Base-by-base conservation (phyloP, 2,888 invertebrate species). In the Sphaerophoria rueppellii region DNA sequence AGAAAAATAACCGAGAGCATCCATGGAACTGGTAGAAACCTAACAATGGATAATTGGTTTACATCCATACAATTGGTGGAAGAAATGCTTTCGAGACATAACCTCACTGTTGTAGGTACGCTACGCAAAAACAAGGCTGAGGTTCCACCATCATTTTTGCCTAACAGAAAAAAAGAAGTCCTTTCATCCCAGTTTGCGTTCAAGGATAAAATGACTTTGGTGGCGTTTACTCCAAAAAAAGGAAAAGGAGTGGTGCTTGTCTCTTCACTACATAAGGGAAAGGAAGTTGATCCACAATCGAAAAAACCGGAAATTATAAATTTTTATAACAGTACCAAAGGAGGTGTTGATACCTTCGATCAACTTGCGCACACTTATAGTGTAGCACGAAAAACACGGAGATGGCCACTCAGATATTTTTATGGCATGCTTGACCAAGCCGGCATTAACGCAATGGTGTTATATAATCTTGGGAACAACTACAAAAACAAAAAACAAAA, bases 201-300 rank as follows among this genome's bases (percentile, higher is more conserved):
- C 40, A 40, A 40, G 40, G 40, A 40, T 4, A 40, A 40, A 40
- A 40, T 40, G 40, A 37, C 50, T 7, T 16, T 52, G 16, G 50
- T 52, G 5, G 1, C 40, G 0, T 75, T 67, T 55, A 54, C 55
- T 24, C 61, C 7, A 34, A 76, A 82, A 55, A 81, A 77, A 63
- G 73, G 63, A 46, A 75, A 75, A 75, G 63, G 55, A 55, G 81
- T 75, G 6, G 46, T 81, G 48, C 57, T 72, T 43, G 40, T 65
- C n/a, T 71, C 71, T 65, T 71, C 65, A 4, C 37, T 71, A 48
- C 76, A 72, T 60, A 72, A 67, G 43, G 50, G 14, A 46, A 75
- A 67, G 11, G 43, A 16, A 12, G 60, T 75, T 69, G 43, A 75
- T 24, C 40, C 67, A 37, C 14, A 60, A 37, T 55, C 65, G 32